Percentiles rank a stretch among this genome's conserved stretches.
Evolutionary conservation across 2,888 invertebrate genomes (phyloP).

Genomic region (Dryococelus australis): DNA sequence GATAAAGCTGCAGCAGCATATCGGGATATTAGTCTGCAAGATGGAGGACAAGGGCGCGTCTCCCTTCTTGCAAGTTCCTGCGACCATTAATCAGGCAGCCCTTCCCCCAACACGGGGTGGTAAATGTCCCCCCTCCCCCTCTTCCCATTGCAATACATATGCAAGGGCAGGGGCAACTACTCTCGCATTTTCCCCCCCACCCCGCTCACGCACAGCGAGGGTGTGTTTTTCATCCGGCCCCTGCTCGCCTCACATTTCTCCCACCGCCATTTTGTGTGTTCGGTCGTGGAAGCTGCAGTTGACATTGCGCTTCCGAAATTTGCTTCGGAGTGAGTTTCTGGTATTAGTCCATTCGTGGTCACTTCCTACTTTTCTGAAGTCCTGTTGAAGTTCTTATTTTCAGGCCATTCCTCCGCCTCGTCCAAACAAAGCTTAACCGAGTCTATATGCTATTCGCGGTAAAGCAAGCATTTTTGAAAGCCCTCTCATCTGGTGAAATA

Average conservation of each 20-base stretch:
- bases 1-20: too few species aligned
- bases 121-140: background rate
- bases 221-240: background rate
- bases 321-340: too few species aligned
- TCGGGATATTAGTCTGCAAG: background rate
- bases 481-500: too few species aligned
- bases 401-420: too few species aligned
- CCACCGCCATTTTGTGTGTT: background rate
- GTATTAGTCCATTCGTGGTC: too few species aligned
- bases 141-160: background rate
- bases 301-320: too few species aligned
- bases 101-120: slow-evolving; percentile 7
- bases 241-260: background rate
- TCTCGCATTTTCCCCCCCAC: background rate
- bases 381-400: too few species aligned
- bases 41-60: background rate
- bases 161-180: background rate
- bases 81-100: slow-evolving; percentile 9
- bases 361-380: too few species aligned
- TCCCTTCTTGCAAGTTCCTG: background rate
- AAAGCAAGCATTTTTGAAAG: too few species aligned
- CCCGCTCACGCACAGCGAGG: background rate
- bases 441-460: too few species aligned
- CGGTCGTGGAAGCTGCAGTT: too few species aligned
- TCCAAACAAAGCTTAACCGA: too few species aligned